Base-by-base conservation (phyloP, 2,113 vertebrate species). In the Lonchura striata region DNA sequence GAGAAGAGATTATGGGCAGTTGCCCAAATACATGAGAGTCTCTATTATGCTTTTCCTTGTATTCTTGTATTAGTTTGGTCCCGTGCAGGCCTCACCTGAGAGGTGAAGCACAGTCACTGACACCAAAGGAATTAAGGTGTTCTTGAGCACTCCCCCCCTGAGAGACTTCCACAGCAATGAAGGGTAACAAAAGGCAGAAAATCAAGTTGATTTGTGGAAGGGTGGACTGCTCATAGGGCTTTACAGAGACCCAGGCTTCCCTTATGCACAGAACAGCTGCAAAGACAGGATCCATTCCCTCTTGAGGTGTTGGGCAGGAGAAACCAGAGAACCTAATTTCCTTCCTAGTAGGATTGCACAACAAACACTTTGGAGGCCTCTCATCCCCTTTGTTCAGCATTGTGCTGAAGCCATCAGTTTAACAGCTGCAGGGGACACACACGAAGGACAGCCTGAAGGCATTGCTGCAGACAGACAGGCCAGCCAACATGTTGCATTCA, bases 201-300 rank as follows among this genome's bases (percentile, higher is more conserved):
- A 90, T 30, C 0, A 2, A 3, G 22, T 77, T 4, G 0, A 6
- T 56, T 7, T 37, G 11, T 42, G 21, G 22, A 50, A 93, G 13
- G 7, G 20, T 50, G 17, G 30, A 41, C 15, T 4, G 2, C 8
- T 27, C 11, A 17, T 1, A 37, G 25, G 2, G 17, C 15, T n/a
- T 64, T 47, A 28, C 4, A 2, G 9, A 57, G 33, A 21, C 0
- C 0, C 0, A 3, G 35, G 10, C 28, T 66, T 65, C 81, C 20
- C 39, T 33, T 42, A 25, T 16, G 25, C 21, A 9, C 16, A n/a
- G 24, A 16, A 41, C 21, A 68, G 17, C 21, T 2, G 5, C 19
- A 60, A 56, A 87, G 28, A 17, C 27, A 66, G 23, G 9, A 35
- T 54, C 30, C 28, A 7, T 50, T 78, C 17, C 25, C 14, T 30